Conservation (phyloP, 2,888 invertebrate species). For the Sialis lutaria region DNA sequence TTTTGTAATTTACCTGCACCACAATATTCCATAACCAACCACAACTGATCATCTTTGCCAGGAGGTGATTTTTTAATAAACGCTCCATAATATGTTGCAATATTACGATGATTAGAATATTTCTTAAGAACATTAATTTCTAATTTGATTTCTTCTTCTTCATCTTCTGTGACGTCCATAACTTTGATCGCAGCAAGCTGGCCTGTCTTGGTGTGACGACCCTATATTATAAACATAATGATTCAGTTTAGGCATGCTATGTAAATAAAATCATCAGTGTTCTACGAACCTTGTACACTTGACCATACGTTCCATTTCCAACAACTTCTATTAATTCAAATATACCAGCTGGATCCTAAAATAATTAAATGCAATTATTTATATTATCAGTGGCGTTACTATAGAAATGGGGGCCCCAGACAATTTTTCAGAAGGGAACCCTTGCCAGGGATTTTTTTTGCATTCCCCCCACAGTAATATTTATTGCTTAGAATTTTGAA, state of each 20-base stretch:
- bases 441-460: too few species aligned
- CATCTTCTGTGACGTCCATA: constrained; percentile 99
- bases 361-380: constrained; percentile 16
- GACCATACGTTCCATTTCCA: constrained; percentile 99
- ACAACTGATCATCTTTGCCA: constrained; percentile 97
- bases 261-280: constrained; percentile 2
- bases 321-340: constrained; percentile 99
- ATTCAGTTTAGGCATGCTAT: not conserved
- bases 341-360: constrained; percentile 98
- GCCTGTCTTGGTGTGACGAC: constrained; percentile 98
- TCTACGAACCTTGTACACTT: constrained; percentile 88
- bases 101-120: constrained; percentile 97
- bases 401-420: too few species aligned
- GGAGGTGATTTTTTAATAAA: constrained; percentile 98
- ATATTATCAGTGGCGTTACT: too few species aligned
- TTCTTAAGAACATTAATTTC: constrained; percentile 99
- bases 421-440: too few species aligned
- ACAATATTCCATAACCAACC: constrained; percentile 99
- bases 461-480: too few species aligned
- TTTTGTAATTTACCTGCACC: constrained; percentile 54
- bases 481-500: too few species aligned
- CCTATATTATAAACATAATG: constrained; percentile 35
- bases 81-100: constrained; percentile 99
- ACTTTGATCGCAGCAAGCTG: constrained; percentile 99
- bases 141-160: constrained; percentile 99